Percentiles rank a stretch among this genome's conserved stretches.
Evolutionary conservation across 2,113 vertebrate genomes (phyloP).

Genomic region (Murina feae): DNA sequence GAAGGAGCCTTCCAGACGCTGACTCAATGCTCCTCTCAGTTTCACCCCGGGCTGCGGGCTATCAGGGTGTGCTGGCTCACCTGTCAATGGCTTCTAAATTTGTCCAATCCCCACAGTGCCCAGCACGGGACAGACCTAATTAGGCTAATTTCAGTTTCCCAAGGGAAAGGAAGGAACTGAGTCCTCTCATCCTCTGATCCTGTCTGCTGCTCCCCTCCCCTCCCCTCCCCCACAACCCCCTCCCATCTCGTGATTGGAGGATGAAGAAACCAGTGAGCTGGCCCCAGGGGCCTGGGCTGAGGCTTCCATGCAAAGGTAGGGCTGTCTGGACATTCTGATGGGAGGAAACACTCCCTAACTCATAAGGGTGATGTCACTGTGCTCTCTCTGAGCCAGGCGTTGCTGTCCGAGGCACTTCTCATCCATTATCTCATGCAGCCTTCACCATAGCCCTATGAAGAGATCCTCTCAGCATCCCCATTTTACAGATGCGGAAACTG

Average conservation of each 20-base stretch:
- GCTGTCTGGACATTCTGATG: accelerated
- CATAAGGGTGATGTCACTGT: accelerated
- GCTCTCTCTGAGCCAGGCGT: not conserved
- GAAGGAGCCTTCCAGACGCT: slow-evolving; percentile 34
- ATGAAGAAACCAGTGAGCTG: not conserved
- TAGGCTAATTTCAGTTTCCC: slow-evolving; percentile 63
- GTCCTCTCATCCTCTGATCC: not conserved
- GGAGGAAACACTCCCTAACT: not conserved
- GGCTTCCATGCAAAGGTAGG: not conserved
- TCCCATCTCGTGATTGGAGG: not conserved
- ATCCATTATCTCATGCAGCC: accelerated
- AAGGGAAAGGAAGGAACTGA: not conserved
- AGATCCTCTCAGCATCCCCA: not conserved
- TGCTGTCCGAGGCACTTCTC: not conserved
- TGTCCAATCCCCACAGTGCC: slow-evolving; percentile 28
- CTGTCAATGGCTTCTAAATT: slow-evolving; percentile 72
- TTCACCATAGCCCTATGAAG: not conserved
- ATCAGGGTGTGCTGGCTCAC: slow-evolving; percentile 19
- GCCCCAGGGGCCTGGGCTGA: not conserved
- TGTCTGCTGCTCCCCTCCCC: not conserved
- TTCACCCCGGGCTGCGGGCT: slow-evolving; percentile 54
- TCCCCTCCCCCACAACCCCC: not conserved
- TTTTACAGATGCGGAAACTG: not conserved
- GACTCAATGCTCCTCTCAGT: slow-evolving; percentile 50
- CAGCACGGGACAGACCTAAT: slow-evolving; percentile 36